A percentile compares a stretch with the other conserved stretches of the same genome.
These are phyloP conservation scores for Hippocampus guttulatus DNA, from an alignment of 2,113 vertebrate species.

Conservation along the genomic window DNA sequence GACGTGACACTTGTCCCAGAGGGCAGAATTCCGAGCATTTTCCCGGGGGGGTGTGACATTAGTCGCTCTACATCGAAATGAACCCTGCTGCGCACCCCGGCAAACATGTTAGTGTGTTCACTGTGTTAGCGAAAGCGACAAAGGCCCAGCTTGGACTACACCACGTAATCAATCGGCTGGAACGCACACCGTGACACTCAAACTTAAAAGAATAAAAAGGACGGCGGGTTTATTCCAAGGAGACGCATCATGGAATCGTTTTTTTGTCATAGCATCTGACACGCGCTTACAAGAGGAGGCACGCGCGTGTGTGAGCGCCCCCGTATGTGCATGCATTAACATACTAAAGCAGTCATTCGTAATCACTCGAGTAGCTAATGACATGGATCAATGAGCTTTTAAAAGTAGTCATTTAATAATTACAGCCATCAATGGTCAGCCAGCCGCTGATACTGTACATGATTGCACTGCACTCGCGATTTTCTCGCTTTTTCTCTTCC, in stretches of 20 bases:
- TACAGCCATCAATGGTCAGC: slow-evolving; percentile 64
- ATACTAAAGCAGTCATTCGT: slow-evolving; percentile 60
- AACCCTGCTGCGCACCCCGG: slow-evolving; percentile 47
- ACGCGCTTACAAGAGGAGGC: neutral
- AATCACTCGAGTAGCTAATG: slow-evolving; percentile 71
- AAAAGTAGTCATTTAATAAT: slow-evolving; percentile 71
- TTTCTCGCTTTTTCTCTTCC: neutral
- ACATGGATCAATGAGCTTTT: slow-evolving; percentile 72
- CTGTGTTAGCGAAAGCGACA: neutral
- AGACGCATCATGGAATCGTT: neutral
- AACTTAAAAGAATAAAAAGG: slow-evolving; percentile 1
- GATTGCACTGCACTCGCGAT: slow-evolving; percentile 7
- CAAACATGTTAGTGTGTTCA: slow-evolving; percentile 18
- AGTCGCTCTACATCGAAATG: slow-evolving; percentile 68
- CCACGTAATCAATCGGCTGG: slow-evolving; percentile 21
- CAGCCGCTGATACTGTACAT: slow-evolving; percentile 52
- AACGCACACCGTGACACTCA: slow-evolving; percentile 30
- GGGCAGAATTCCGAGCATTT: slow-evolving; percentile 74
- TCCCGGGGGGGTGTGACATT: slow-evolving; percentile 74
- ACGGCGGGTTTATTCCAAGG: neutral
- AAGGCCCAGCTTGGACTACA: slow-evolving; percentile 32
- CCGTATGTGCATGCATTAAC: slow-evolving; percentile 39
- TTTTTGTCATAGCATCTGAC: neutral
- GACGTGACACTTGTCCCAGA: slow-evolving; percentile 47
- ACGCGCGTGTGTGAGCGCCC: neutral